phyloP scores from a whole-genome alignment of 2,888 invertebrate genomes.

The Polymixis lichenea region DNA sequence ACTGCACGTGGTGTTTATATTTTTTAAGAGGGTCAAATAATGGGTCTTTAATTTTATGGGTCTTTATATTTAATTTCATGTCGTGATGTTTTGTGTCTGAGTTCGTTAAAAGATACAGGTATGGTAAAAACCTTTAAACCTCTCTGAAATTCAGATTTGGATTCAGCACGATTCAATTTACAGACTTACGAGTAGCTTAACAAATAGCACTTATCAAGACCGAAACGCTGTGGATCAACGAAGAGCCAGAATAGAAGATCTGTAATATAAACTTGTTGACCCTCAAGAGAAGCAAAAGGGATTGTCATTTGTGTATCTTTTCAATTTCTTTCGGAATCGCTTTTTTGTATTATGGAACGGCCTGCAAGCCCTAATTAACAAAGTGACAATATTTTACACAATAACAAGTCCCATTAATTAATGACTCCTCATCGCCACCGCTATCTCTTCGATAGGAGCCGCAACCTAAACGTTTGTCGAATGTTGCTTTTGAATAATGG shows the following conservation, averaged over 20 bases:
- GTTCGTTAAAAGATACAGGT: not conserved
- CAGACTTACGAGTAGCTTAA: not conserved
- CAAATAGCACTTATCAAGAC: not conserved
- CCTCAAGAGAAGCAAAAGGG: not conserved
- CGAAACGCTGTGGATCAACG: not conserved
- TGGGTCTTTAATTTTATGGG: too few species aligned
- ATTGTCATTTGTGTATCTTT: not conserved
- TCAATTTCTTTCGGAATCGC: not conserved
- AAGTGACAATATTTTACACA: conserved; percentile 8
- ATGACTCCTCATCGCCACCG: conserved; percentile 22
- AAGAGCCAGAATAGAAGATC: not conserved
- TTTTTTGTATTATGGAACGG: not conserved
- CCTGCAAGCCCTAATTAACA: conserved; percentile 7
- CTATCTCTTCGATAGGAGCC: conserved; percentile 44
- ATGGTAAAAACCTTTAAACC: not conserved
- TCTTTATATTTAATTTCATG: too few species aligned
- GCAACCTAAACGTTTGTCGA: conserved; percentile 71
- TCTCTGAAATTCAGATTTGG: not conserved
- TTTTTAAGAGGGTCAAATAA: not conserved
- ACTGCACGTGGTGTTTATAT: conserved; percentile 18
- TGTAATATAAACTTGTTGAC: not conserved
- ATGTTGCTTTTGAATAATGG: conserved; percentile 83
- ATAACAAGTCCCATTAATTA: conserved; percentile 38
- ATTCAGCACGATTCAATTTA: not conserved
- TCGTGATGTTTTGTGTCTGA: too few species aligned